Conservation (phyloP, 2,113 vertebrate species). For the Leucopsar rothschildi region DNA sequence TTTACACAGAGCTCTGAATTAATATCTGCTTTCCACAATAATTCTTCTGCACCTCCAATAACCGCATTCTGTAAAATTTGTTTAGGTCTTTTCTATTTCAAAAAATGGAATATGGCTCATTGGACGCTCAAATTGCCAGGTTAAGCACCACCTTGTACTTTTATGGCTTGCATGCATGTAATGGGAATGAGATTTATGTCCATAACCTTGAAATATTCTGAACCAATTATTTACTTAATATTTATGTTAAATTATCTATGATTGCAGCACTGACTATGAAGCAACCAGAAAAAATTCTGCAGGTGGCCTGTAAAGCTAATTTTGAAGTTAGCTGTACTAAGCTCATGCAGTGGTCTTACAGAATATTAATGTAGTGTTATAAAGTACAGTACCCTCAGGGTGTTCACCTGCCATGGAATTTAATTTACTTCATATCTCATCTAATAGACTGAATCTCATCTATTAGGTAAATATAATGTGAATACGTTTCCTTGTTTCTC, state of each 20-base stretch:
- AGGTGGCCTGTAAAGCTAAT: slow-evolving; percentile 79
- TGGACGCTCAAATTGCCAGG: slow-evolving; percentile 55
- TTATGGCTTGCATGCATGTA: slow-evolving; percentile 49
- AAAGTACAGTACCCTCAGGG: slow-evolving; percentile 71
- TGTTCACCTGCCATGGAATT: slow-evolving; percentile 78
- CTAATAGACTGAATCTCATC: slow-evolving; percentile 75
- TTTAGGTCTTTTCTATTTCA: slow-evolving; percentile 53
- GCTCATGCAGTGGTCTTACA: slow-evolving; percentile 66
- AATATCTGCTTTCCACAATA: slow-evolving; percentile 38
- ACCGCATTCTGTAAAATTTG: slow-evolving; percentile 20
- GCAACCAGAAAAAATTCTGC: slow-evolving; percentile 71
- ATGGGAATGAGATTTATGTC: slow-evolving; percentile 68
- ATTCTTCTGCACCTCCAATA: slow-evolving; percentile 37
- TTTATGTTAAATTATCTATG: slow-evolving; percentile 76
- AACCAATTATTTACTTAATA: slow-evolving; percentile 81
- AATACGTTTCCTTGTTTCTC: slow-evolving; percentile 72
- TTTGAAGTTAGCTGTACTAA: slow-evolving; percentile 73
- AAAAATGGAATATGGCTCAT: slow-evolving; percentile 36
- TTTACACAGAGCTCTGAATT: slow-evolving; percentile 35
- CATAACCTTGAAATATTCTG: slow-evolving; percentile 72
- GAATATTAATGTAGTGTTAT: slow-evolving; percentile 77
- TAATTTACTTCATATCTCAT: slow-evolving; percentile 82
- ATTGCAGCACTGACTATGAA: slow-evolving; percentile 73
- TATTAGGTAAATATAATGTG: slow-evolving; percentile 79
- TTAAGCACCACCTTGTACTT: slow-evolving; percentile 45